Base-by-base conservation (phyloP, 2,113 vertebrate species). In the Myiopsitta monachus region DNA sequence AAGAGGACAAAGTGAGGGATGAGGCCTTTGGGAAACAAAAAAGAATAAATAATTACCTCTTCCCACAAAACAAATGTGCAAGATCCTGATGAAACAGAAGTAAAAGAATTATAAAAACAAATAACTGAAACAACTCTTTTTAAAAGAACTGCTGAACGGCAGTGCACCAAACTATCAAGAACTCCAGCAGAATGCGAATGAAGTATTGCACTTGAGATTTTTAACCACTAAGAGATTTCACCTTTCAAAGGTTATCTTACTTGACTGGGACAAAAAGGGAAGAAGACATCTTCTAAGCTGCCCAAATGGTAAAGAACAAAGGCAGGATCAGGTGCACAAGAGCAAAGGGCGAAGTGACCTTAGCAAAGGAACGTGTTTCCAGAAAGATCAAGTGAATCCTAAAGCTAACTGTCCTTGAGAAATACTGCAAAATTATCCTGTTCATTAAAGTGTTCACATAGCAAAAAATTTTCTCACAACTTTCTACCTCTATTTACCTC, bases 281-380 rank as follows among this genome's bases (percentile, higher is more conserved):
- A 87, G 69, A 84, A 51, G 74, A 63, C 76, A 51, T 46, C 67
- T 51, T 68, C 82, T 41, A 36, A 69, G 76, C 19, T 30, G 26
- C 54, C 68, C 92, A 31, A 5, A 69, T 24, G 64, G 72, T 46
- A 80, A 86, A 86, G 90, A 94, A 88, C 82, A 96, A 96, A 88
- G 82, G 79, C 83, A 74, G 26, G 69, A 93, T 81, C 85, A 84
- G 83, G 74, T 64, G 63, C 83, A 69, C 38, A 49, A 38, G 83
- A 94, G 88, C 88, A 92, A 90, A 93, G 90, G 87, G 87, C 77
- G 1, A 92, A 94, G 54, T 46, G 94, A 91, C 92, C 92, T 96
- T 55, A 91, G 69, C 31, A 72, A 62, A 88, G 79, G 88, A 96
- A 95, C 41, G 1, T 30, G n/a, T 13, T 67, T 82, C 81, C 59